Conservation (phyloP, 2,797 vertebrate genomes). For the Mus minutoides region DNA sequence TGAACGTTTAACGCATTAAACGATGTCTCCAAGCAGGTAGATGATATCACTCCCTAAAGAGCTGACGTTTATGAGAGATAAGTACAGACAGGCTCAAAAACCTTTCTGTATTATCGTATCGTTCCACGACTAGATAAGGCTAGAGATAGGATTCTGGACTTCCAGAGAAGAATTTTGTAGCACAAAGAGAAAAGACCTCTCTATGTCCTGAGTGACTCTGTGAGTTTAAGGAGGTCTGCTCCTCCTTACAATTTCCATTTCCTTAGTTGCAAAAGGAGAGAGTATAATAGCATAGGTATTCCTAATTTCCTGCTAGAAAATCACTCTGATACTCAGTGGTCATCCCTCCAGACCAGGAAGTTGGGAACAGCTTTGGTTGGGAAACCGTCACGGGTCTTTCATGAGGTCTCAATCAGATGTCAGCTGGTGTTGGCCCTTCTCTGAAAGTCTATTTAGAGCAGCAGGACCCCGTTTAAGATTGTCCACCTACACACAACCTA, state of each 20-base stretch:
- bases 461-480: neutral
- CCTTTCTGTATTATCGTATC: neutral
- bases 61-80: constrained; percentile 38
- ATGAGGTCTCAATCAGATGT: neutral
- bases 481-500: neutral
- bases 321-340: neutral
- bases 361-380: neutral
- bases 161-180: neutral
- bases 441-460: neutral
- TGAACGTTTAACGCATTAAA: constrained; percentile 37
- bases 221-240: neutral
- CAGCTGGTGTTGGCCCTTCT: neutral
- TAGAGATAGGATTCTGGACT: constrained; percentile 18
- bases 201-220: neutral
- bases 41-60: constrained; percentile 4
- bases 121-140: neutral
- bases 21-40: constrained; percentile 54
- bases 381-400: neutral
- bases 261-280: neutral
- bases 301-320: neutral
- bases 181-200: neutral
- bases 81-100: neutral
- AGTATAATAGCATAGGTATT: neutral
- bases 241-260: neutral
- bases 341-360: neutral